A percentile compares a stretch with the other conserved stretches of the same genome.
These are phyloP conservation scores for Lordiphosa stackelbergi DNA, from an alignment of 1,140 invertebrate species.

Conservation along the genomic window DNA sequence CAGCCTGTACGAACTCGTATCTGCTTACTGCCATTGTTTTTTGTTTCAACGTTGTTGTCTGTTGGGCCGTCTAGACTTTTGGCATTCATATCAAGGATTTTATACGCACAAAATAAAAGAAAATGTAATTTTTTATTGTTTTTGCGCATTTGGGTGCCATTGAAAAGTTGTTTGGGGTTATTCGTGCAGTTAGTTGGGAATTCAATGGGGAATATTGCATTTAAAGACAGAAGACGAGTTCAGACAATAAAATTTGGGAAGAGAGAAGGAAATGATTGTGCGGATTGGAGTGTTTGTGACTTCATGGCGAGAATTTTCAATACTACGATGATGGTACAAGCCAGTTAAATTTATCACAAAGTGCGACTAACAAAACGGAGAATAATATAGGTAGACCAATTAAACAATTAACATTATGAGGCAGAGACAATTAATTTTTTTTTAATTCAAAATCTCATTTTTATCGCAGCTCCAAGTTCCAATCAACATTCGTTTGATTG, in stretches of 20 bases:
- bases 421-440: no score
- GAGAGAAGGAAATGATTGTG: not conserved
- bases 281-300: no score
- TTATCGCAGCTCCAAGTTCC: no score
- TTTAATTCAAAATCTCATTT: no score
- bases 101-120: slow-evolving; percentile 14
- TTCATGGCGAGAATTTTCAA: no score
- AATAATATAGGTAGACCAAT: no score
- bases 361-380: no score
- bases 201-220: not conserved
- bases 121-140: slow-evolving; percentile 63
- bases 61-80: slow-evolving; percentile 58
- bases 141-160: slow-evolving; percentile 30
- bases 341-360: no score
- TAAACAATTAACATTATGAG: no score
- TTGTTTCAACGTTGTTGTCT: slow-evolving; percentile 25
- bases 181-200: slow-evolving; percentile 36
- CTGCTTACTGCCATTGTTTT: slow-evolving; percentile 30
- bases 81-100: slow-evolving; percentile 60
- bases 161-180: slow-evolving; percentile 19
- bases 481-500: no score
- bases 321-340: no score
- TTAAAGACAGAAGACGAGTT: not conserved
- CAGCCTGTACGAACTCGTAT: slow-evolving; percentile 11
- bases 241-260: no score